A percentile compares a stretch with the other conserved stretches of the same genome.
phyloP scores from a whole-genome alignment of 2,888 invertebrate species.

The Epistrophe grossulariae region DNA sequence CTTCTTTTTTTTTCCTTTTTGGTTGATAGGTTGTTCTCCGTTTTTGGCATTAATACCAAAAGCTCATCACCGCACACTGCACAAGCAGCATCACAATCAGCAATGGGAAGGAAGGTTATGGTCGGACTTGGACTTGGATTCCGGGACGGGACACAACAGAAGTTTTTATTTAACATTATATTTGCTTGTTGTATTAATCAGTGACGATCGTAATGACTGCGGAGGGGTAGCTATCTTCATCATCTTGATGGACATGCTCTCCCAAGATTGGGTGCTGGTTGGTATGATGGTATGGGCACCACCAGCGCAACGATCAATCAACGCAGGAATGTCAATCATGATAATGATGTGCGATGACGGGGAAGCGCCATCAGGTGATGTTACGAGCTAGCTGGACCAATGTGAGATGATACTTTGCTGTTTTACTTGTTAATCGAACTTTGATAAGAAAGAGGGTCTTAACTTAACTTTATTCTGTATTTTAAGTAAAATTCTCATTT shows the following conservation, averaged over 20 bases:
- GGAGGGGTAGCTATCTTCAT: slow-evolving; percentile 56
- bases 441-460: neutral
- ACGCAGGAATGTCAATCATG: slow-evolving; percentile 74
- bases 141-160: slow-evolving; percentile 29
- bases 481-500: no score
- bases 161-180: slow-evolving; percentile 61
- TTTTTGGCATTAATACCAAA: slow-evolving; percentile 70
- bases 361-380: slow-evolving; percentile 66
- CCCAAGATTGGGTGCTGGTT: slow-evolving; percentile 15
- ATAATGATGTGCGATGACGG: slow-evolving; percentile 75
- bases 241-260: slow-evolving; percentile 65
- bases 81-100: slow-evolving; percentile 42
- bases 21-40: slow-evolving; percentile 32
- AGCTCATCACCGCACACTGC: slow-evolving; percentile 39
- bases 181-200: slow-evolving; percentile 74
- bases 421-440: slow-evolving; percentile 44
- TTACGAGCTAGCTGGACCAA: slow-evolving; percentile 11
- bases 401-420: slow-evolving; percentile 4
- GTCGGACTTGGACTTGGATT: slow-evolving; percentile 14
- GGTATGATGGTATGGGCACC: slow-evolving; percentile 30
- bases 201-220: slow-evolving; percentile 72
- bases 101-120: slow-evolving; percentile 70
- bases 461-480: neutral
- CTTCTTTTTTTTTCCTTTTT: slow-evolving; percentile 6
- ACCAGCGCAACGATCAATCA: slow-evolving; percentile 72